Evolutionary conservation across 2,113 vertebrate species (phyloP).

Genomic region (Meriones unguiculatus): DNA sequence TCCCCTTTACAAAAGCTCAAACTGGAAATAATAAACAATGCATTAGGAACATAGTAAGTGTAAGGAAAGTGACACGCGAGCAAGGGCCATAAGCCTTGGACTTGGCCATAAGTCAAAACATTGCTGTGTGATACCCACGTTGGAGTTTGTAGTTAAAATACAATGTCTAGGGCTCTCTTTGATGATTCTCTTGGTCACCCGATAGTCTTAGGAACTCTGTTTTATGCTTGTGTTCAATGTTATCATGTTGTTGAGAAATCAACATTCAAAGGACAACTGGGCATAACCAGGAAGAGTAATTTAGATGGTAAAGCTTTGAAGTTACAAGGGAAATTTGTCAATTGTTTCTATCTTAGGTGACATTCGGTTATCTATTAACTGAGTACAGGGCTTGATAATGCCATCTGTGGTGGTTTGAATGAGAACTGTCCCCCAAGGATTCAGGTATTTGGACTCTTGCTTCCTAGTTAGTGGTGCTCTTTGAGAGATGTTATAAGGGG

Average conservation of each 20-base stretch:
- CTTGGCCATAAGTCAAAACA: background rate
- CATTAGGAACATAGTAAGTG: background rate
- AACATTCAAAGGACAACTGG: background rate
- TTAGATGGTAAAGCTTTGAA: background rate
- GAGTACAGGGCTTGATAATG: background rate
- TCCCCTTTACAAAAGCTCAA: background rate
- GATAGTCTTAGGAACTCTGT: background rate
- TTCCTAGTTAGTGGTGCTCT: background rate
- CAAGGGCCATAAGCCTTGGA: background rate
- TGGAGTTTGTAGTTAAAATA: constrained; percentile 49
- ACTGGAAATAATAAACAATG: background rate
- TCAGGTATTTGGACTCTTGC: background rate
- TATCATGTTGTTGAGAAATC: background rate
- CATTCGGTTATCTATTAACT: background rate
- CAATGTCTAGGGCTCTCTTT: constrained; percentile 9
- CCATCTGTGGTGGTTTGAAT: background rate
- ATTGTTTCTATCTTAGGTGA: background rate
- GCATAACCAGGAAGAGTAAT: background rate
- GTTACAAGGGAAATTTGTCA: background rate
- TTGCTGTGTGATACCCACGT: background rate
- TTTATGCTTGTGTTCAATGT: background rate
- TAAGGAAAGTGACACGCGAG: background rate
- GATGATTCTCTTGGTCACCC: background rate
- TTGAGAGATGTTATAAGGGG: background rate
- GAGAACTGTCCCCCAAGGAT: background rate